phyloP scores from a whole-genome alignment of 2,797 vertebrate genomes.

The Morelia viridis region DNA sequence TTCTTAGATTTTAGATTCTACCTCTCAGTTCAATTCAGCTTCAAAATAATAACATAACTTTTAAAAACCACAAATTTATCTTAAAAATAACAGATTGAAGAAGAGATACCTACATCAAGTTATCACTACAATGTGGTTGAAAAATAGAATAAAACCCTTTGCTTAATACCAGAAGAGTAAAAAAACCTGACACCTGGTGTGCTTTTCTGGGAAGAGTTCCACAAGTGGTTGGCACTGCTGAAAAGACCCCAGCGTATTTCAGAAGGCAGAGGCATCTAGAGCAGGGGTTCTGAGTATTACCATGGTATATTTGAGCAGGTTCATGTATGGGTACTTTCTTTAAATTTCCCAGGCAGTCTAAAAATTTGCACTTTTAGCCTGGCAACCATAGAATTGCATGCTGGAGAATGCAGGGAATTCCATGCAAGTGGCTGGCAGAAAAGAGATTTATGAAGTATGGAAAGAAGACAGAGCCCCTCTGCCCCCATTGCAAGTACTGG shows the following conservation, averaged over 20 bases:
- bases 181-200: background rate
- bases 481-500: background rate
- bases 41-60: background rate
- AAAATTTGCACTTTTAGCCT: background rate
- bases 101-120: background rate
- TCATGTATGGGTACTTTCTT: background rate
- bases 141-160: background rate
- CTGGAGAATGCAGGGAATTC: background rate
- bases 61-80: background rate
- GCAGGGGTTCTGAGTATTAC: background rate
- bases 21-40: background rate
- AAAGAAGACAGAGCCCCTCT: background rate
- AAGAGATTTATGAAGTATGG: background rate
- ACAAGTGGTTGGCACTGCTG: background rate
- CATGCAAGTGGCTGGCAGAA: background rate
- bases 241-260: background rate
- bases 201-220: background rate
- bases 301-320: background rate
- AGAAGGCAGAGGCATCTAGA: background rate
- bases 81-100: background rate
- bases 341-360: background rate
- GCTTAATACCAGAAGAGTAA: background rate
- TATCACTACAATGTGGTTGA: background rate
- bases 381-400: background rate
- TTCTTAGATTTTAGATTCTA: background rate